Percentiles rank a stretch among this genome's conserved stretches.
phyloP scores from a whole-genome alignment of 2,888 invertebrate genomes.

The Scaeva pyrastri region DNA sequence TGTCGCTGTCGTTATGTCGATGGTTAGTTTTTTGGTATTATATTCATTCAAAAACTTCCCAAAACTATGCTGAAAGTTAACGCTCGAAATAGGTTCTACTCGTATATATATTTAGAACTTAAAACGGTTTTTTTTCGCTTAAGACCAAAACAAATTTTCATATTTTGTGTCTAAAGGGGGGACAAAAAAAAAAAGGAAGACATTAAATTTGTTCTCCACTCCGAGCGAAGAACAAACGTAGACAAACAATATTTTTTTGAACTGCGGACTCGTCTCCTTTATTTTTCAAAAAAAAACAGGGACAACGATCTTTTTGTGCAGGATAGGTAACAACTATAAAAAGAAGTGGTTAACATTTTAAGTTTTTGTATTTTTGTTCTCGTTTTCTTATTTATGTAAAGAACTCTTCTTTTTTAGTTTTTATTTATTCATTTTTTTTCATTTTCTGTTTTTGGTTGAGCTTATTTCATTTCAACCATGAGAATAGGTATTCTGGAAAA shows the following conservation, averaged over 20 bases:
- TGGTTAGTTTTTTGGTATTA: background rate
- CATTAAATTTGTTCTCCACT: conserved; percentile 48
- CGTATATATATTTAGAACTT: background rate
- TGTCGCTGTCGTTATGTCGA: background rate
- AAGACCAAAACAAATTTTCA: conserved; percentile 46
- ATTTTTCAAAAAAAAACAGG: conserved; percentile 20
- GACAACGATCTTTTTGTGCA: conserved; percentile 37
- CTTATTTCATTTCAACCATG: conserved; percentile 4
- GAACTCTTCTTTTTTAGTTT: background rate
- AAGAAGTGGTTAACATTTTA: conserved; percentile 55
- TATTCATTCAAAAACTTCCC: conserved; percentile 3
- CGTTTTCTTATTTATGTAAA: background rate
- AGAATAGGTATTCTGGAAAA: no score
- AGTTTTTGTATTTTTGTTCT: conserved; percentile 33
- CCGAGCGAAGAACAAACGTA: conserved; percentile 5
- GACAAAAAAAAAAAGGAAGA: conserved; percentile 9
- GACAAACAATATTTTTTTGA: conserved; percentile 31
- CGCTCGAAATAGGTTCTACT: background rate
- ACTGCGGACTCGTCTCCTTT: conserved; percentile 1
- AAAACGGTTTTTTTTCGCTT: background rate
- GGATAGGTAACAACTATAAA: background rate
- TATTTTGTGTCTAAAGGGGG: conserved; percentile 35
- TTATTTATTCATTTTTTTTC: conserved; percentile 1
- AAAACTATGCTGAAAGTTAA: conserved; percentile 27
- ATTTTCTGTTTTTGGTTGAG: background rate